Percentiles rank a stretch among this genome's conserved stretches.
Conservation (phyloP, 2,113 vertebrate genomes). For the Notechis scutatus region DNA sequence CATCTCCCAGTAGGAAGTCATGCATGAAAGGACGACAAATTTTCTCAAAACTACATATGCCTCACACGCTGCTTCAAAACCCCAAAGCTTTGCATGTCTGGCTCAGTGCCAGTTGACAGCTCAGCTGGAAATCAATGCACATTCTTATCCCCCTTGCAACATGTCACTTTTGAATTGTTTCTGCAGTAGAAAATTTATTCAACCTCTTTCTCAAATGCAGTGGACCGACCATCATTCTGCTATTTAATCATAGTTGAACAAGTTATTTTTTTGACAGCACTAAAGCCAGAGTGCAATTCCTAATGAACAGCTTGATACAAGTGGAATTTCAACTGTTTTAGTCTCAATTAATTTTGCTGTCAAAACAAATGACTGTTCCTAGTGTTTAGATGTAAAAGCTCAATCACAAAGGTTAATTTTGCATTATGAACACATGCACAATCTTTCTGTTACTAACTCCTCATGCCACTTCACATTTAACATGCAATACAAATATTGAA, state of each 20-base stretch:
- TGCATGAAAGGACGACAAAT: conserved; percentile 72
- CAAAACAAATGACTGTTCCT: conserved; percentile 89
- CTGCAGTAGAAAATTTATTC: conserved; percentile 93
- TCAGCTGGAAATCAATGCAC: conserved; percentile 91
- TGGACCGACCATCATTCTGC: conserved; percentile 77
- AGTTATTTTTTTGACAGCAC: conserved; percentile 90
- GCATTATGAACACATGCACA: conserved; percentile 71
- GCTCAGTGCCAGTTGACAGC: conserved; percentile 87
- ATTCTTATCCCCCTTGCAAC: conserved; percentile 78
- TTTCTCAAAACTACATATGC: conserved; percentile 75
- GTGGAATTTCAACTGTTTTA: conserved; percentile 87
- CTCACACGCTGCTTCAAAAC: conserved; percentile 76
- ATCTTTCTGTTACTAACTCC: conserved; percentile 63
- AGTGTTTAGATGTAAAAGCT: conserved; percentile 71
- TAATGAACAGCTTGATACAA: conserved; percentile 90
- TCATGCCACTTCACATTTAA: conserved; percentile 54
- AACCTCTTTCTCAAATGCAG: conserved; percentile 83
- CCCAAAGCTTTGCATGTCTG: conserved; percentile 84
- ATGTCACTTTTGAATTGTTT: conserved; percentile 91
- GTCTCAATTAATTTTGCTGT: conserved; percentile 94
- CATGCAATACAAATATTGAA: conserved; percentile 34
- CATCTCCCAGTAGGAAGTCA: conserved; percentile 66
- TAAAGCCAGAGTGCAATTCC: conserved; percentile 78
- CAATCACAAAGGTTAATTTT: conserved; percentile 79
- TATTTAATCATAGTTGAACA: conserved; percentile 80